phyloP scores from a whole-genome alignment of 2,888 invertebrate genomes.

The Oasisia sp. region DNA sequence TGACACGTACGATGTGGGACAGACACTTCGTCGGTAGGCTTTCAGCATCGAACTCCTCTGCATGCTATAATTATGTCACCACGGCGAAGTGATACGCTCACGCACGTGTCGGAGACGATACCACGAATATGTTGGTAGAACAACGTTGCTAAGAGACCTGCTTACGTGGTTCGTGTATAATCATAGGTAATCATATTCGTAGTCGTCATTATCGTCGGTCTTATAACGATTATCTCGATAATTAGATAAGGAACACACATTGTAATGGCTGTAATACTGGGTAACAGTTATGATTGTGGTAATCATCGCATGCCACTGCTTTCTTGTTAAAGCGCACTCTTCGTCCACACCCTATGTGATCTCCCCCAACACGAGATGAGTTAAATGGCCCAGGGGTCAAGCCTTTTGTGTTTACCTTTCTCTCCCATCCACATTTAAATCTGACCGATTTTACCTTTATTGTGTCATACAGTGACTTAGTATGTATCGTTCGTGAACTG shows the following conservation, averaged over 20 bases:
- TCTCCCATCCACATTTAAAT: too few relatives aligned
- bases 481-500: too few relatives aligned
- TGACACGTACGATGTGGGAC: constrained; percentile 50
- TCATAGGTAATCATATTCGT: background rate
- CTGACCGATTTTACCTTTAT: too few relatives aligned
- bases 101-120: background rate
- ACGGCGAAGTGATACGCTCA: background rate
- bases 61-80: background rate
- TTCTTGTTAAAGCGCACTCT: background rate
- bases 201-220: background rate
- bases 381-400: background rate
- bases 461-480: too few relatives aligned
- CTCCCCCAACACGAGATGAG: background rate
- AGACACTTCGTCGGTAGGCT: constrained; percentile 47
- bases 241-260: background rate
- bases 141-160: background rate
- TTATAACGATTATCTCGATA: background rate
- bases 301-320: background rate
- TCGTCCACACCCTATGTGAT: background rate
- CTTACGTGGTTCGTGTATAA: background rate
- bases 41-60: background rate
- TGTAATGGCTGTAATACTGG: background rate
- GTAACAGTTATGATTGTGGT: background rate
- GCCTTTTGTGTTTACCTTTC: too few relatives aligned
- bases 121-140: background rate